phyloP scores from a whole-genome alignment of 1,140 invertebrate genomes.

The Antheraea mylitta region DNA sequence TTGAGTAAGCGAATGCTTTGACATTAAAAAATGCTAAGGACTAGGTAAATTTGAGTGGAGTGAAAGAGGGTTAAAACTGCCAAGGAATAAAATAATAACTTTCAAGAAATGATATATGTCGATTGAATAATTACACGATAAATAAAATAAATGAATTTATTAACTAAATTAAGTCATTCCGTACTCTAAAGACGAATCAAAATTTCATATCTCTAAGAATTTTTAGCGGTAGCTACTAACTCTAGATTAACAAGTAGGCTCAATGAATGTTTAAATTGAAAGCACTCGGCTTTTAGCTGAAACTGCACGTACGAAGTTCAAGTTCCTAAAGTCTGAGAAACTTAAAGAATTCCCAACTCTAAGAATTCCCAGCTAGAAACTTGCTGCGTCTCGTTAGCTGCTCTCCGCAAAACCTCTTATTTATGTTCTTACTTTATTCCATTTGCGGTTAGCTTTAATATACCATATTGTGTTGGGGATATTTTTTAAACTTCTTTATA shows the following conservation, averaged over 20 bases:
- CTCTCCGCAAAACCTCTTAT: slow-evolving; percentile 64
- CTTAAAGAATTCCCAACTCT: slow-evolving; percentile 64
- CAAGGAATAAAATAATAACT: no score
- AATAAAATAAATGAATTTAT: no score
- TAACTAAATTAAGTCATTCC: no score
- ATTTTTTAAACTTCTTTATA: slow-evolving; percentile 8
- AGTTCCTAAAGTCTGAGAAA: slow-evolving; percentile 34
- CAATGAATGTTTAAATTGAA: slow-evolving; percentile 52
- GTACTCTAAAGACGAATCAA: no score
- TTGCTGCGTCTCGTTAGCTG: slow-evolving; percentile 63
- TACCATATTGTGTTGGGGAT: slow-evolving; percentile 11
- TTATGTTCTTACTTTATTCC: slow-evolving; percentile 68
- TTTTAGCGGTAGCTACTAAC: background rate
- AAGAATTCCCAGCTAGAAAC: slow-evolving; percentile 53
- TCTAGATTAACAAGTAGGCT: slow-evolving; percentile 9
- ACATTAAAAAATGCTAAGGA: no score
- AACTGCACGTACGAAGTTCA: slow-evolving; percentile 56
- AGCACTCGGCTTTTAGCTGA: slow-evolving; percentile 39
- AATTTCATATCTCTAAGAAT: background rate
- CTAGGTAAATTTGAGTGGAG: no score
- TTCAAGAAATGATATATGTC: no score
- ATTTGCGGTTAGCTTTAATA: slow-evolving; percentile 42
- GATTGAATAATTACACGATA: no score
- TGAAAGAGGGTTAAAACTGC: no score
- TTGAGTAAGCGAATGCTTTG: no score